phyloP scores from a whole-genome alignment of 2,113 vertebrate genomes.

The Myotis yumanensis region DNA sequence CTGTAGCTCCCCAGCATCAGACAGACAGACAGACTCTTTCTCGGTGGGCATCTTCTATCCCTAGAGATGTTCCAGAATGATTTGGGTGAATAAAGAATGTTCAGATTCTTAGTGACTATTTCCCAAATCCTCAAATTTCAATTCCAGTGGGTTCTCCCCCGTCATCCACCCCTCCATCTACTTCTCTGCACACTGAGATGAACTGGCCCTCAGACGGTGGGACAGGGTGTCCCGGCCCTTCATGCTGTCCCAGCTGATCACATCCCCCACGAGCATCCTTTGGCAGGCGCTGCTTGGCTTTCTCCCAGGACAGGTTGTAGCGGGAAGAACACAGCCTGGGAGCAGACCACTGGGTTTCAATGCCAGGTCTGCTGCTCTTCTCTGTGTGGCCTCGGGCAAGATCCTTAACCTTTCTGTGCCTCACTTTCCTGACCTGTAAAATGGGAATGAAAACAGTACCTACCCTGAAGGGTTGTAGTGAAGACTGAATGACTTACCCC shows the following conservation, averaged over 20 bases:
- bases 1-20: background rate
- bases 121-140: background rate
- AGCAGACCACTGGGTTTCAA: too few relatives aligned
- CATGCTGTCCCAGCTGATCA: rapidly evolving
- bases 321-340: background rate
- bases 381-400: rapidly evolving
- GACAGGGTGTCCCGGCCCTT: rapidly evolving
- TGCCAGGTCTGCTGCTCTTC: background rate
- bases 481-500: background rate
- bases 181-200: background rate
- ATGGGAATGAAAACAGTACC: background rate
- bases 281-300: rapidly evolving
- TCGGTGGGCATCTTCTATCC: background rate
- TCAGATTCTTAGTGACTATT: background rate
- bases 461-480: background rate
- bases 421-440: background rate
- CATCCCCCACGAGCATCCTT: rapidly evolving
- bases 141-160: background rate
- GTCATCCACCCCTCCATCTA: too few relatives aligned
- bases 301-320: rapidly evolving
- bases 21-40: background rate
- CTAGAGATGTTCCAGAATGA: background rate
- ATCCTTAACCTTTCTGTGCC: background rate
- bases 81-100: background rate
- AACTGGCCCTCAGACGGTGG: background rate